Evolutionary conservation across 1,140 invertebrate genomes (phyloP).

Genomic region (Meloidogyne exigua): DNA sequence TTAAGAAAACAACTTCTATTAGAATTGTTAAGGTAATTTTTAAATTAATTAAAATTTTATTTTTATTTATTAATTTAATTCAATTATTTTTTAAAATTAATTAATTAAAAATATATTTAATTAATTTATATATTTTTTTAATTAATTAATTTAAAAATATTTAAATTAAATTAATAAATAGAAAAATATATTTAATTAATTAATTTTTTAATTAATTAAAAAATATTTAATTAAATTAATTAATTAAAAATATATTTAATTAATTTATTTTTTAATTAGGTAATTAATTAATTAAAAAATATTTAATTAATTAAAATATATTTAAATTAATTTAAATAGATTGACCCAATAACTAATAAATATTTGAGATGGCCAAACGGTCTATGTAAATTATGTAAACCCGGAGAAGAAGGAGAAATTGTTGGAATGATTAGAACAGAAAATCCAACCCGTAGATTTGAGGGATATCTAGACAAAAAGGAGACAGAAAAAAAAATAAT

Average conservation of each 20-base stretch:
- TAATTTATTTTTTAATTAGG: no score
- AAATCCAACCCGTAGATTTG: conserved; percentile 67
- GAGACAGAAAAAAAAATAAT: conserved; percentile 90
- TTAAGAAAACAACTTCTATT: conserved; percentile 29
- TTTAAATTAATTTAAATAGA: conserved; percentile 9
- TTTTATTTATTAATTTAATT: no score
- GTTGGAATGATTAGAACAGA: conserved; percentile 79
- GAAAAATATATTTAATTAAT: no score
- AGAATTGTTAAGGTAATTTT: conserved; percentile 30
- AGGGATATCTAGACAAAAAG: conserved; percentile 81
- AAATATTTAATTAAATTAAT: no score
- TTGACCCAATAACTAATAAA: conserved; percentile 71
- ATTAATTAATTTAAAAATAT: no score
- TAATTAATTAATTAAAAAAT: no score
- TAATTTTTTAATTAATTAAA: no score
- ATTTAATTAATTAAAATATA: not conserved
- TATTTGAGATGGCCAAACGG: conserved; percentile 74
- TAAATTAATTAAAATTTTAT: not conserved
- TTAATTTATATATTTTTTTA: no score
- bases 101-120: no score
- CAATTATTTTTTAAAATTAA: no score
- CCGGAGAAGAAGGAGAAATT: conserved; percentile 88
- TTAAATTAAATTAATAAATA: no score
- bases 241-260: no score
- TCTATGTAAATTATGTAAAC: conserved; percentile 76